These are phyloP conservation scores for Laterallus jamaicensis DNA, from an alignment of 2,113 vertebrate species.

Conservation along the genomic window DNA sequence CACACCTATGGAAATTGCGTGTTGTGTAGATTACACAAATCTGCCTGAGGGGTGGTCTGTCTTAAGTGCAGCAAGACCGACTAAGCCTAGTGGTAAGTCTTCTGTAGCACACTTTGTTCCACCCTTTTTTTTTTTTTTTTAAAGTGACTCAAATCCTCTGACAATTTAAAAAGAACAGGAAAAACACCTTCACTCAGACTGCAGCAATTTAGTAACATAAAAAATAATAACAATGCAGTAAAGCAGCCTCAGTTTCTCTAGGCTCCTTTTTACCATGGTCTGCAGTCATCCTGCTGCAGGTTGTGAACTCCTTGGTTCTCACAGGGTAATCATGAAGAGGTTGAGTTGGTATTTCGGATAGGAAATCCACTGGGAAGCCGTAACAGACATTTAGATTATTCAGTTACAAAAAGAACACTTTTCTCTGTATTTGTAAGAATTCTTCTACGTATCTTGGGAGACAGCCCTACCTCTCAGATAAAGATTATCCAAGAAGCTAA, in stretches of 20 bases:
- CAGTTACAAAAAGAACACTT: neutral
- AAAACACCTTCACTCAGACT: neutral
- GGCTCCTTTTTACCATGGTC: neutral
- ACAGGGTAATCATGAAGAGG: neutral
- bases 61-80: neutral
- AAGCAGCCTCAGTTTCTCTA: neutral
- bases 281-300: neutral
- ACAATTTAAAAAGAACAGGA: neutral
- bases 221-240: neutral
- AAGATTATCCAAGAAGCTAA: neutral
- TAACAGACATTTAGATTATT: neutral
- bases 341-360: slow-evolving; percentile 26
- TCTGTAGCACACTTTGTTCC: neutral
- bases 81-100: neutral
- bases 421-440: neutral
- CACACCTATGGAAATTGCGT: neutral
- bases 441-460: neutral
- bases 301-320: neutral
- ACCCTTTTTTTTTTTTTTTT: neutral
- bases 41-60: neutral
- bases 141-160: neutral
- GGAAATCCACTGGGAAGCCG: neutral
- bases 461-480: neutral
- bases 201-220: neutral
- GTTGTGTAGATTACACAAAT: slow-evolving; percentile 2